Evolutionary conservation across 2,888 invertebrate genomes (phyloP), one percentile per base, ranked within the genome.

Genomic region (Amitus sp.): DNA sequence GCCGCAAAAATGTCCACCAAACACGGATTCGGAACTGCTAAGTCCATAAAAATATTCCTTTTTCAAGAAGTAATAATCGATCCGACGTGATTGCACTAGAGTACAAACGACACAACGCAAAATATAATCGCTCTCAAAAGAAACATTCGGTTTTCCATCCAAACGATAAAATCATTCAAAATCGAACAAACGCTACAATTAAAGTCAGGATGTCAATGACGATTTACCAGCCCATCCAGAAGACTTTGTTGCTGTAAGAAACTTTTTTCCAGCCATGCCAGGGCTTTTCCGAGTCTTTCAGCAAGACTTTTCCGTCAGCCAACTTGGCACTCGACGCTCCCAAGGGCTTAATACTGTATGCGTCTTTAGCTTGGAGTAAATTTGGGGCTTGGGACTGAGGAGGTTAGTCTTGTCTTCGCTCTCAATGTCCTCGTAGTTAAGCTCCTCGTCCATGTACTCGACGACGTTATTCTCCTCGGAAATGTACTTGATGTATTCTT

Each of bases 251-350:
- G 28, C 73, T 72, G 9, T 67, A 70, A 10, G 68, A 69, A 37
- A 75, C 63, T 61, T 76, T 75, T 19, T 71, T 74, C 76, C 77
- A 80, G 2, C 80, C 80, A 50, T 77, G 80, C 80, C 80, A 80
- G 1, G 79, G 77, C 23, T 59, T 61, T 13, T 76, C 70, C n/a
- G 73, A 57, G 42, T 75, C 77, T 23, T 73, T 69, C n/a, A 73
- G n/a, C 51, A 40, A 51, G 3, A 48, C 15, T 23, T 47, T 37
- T 13, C 20, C 40, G 0, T 54, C 48, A 1, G 37, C 28, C 39
- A 33, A 39, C 10, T 58, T 63, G 2, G 27, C 2, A 33, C 57
- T 56, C 6, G 62, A 49, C 10, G 62, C 56, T 27, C 53, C 54
- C 13, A 58, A 34, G 12, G 53, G 43, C 12, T 53, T 57, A 62